Conservation (phyloP, 2,888 invertebrate genomes). For the Limnephilus rhombicus region DNA sequence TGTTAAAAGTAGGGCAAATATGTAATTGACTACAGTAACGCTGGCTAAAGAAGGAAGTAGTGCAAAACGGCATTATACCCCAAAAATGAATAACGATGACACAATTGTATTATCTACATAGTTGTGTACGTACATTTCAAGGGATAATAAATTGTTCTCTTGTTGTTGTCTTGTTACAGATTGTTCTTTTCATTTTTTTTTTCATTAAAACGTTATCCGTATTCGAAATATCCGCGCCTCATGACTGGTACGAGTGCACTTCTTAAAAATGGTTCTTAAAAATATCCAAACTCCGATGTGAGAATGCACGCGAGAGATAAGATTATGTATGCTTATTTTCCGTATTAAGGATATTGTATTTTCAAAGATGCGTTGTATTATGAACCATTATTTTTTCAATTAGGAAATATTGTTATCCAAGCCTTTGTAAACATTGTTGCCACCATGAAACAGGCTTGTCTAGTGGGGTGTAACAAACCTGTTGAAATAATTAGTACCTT, state of each 20-base stretch:
- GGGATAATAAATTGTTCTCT: not conserved
- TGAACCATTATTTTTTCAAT: no score
- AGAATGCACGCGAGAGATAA: not conserved
- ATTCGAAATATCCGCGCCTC: not conserved
- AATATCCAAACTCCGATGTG: not conserved
- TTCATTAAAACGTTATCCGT: no score
- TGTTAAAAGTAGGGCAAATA: no score
- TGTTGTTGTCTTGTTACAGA: not conserved
- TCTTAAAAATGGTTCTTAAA: no score
- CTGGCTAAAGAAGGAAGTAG: no score
- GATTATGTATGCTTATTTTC: not conserved
- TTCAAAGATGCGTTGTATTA: no score
- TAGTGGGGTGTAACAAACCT: slow-evolving; percentile 1
- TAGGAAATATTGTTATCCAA: not conserved
- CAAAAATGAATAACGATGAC: not conserved
- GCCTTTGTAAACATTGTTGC: not conserved
- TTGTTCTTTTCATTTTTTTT: not conserved
- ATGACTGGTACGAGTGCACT: not conserved
- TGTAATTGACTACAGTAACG: no score
- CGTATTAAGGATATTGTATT: no score
- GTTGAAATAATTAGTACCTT: not conserved
- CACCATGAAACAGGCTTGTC: not conserved
- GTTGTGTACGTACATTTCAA: not conserved
- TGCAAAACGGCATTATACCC: no score
- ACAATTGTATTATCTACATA: not conserved